phyloP scores from a whole-genome alignment of 2,113 vertebrate genomes.

The Melospiza georgiana region DNA sequence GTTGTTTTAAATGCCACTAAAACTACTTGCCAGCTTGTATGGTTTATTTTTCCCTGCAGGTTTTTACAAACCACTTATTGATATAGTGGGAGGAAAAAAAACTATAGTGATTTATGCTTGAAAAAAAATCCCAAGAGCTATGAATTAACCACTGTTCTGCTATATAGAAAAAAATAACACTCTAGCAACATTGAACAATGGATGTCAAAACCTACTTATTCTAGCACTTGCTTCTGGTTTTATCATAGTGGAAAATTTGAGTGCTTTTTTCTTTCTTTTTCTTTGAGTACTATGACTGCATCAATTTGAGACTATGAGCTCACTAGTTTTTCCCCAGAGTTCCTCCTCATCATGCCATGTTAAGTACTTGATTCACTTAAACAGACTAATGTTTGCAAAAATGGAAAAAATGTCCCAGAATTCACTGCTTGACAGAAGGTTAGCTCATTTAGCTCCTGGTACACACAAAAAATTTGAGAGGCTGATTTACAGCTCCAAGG shows the following conservation, averaged over 20 bases:
- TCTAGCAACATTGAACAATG: slow-evolving; percentile 66
- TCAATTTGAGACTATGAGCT: slow-evolving; percentile 69
- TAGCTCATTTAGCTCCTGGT: slow-evolving; percentile 41
- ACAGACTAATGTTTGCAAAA: slow-evolving; percentile 51
- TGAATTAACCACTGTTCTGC: slow-evolving; percentile 74
- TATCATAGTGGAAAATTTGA: slow-evolving; percentile 78
- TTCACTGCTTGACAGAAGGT: slow-evolving; percentile 53
- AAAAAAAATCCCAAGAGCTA: slow-evolving; percentile 37
- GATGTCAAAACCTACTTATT: slow-evolving; percentile 51
- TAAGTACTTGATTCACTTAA: slow-evolving; percentile 70
- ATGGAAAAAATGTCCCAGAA: slow-evolving; percentile 62
- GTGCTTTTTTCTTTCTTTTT: slow-evolving; percentile 48
- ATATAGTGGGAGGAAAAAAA: slow-evolving; percentile 29
- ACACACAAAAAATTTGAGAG: neutral
- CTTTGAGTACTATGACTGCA: slow-evolving; percentile 59
- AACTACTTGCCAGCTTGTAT: slow-evolving; percentile 56
- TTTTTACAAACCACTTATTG: slow-evolving; percentile 74
- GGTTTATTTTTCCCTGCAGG: slow-evolving; percentile 75
- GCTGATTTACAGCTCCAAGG: neutral
- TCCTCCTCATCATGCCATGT: slow-evolving; percentile 60
- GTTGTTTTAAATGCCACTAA: slow-evolving; percentile 67
- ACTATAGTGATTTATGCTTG: slow-evolving; percentile 56
- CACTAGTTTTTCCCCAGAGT: slow-evolving; percentile 60
- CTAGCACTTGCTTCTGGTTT: slow-evolving; percentile 67
- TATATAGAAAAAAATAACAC: slow-evolving; percentile 18